These are phyloP conservation scores for Odiellus spinosus DNA, from an alignment of 2,888 invertebrate genomes.

Conservation along the genomic window DNA sequence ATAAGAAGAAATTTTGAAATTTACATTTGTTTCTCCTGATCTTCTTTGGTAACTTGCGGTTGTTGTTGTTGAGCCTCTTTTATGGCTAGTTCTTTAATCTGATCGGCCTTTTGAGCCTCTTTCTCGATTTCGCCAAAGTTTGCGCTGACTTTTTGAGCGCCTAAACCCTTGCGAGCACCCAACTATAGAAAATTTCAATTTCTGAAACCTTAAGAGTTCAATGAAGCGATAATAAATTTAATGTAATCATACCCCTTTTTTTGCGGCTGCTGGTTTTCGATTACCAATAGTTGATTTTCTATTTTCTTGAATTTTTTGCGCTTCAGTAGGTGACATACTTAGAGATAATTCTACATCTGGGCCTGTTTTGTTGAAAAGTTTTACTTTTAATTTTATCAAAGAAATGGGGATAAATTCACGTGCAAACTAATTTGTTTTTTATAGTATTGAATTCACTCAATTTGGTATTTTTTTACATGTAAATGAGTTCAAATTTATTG, in stretches of 20 bases:
- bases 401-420: too few species aligned
- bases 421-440: too few species aligned
- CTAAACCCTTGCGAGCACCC: constrained; percentile 72
- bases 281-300: constrained; percentile 54
- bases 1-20: constrained; percentile 1
- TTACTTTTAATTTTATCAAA: too few species aligned
- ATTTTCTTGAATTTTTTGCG: constrained; percentile 26
- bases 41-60: constrained; percentile 33
- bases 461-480: too few species aligned
- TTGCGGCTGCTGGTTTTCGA: constrained; percentile 46
- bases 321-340: constrained; percentile 29
- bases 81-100: constrained; percentile 41
- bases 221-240: not conserved
- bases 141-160: constrained; percentile 83
- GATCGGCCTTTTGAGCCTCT: constrained; percentile 69
- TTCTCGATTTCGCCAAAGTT: constrained; percentile 91
- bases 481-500: too few species aligned
- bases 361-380: constrained; percentile 20
- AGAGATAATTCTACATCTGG: constrained; percentile 36
- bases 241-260: constrained; percentile 45
- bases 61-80: constrained; percentile 33
- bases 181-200: constrained; percentile 38
- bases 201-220: not conserved
- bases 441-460: too few species aligned
- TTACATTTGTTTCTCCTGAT: constrained; percentile 42